Base-by-base conservation (phyloP, 2,888 invertebrate genomes). In the Andricus quercusramuli region DNA sequence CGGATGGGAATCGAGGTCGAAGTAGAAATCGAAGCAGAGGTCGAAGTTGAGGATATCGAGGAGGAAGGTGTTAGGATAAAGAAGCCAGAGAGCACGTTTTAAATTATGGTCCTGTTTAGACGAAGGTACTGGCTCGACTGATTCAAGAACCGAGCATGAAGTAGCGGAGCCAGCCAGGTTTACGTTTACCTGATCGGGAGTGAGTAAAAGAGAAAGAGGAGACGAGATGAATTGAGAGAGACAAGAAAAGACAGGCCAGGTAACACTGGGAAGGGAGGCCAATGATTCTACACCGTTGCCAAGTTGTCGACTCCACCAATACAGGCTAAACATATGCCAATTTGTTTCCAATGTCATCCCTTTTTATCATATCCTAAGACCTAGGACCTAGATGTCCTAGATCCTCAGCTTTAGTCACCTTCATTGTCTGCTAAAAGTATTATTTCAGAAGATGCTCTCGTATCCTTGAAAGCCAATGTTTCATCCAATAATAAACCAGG, bases 121-220 rank as follows among this genome's bases (percentile, higher is more conserved):
- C 84, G 86, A 85, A 85, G 84, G 84, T 83, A 83, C 83, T 82
- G 87, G 86, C 88, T 87, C 90, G 89, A 91, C 91, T 92, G 91
- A 91, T 88, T 89, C 90, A 86, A 88, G 88, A 88, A 86, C 85
- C 85, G 83, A 86, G 86, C 84, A 86, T 85, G 84, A 87, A 87
- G 88, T 85, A 84, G 85, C 77, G 83, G 81, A 82, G 82, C 84
- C 83, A 67, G 82, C 80, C 84, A 83, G 86, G 86, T 88, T 88
- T 85, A 87, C 86, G 88, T 87, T 89, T 88, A 88, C 89, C 87
- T 85, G 89, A 82, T 83, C 82, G 83, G 85, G 83, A 83, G 87
- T 82, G 87, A 88, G 86, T 80, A 81, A 86, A 84, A 76, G 83
- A 80, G 80, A 82, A 77, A 67, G 79, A 67, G 79, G 84, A 82